phyloP scores from a whole-genome alignment of 2,888 invertebrate species.

The Eilema griseolum region DNA sequence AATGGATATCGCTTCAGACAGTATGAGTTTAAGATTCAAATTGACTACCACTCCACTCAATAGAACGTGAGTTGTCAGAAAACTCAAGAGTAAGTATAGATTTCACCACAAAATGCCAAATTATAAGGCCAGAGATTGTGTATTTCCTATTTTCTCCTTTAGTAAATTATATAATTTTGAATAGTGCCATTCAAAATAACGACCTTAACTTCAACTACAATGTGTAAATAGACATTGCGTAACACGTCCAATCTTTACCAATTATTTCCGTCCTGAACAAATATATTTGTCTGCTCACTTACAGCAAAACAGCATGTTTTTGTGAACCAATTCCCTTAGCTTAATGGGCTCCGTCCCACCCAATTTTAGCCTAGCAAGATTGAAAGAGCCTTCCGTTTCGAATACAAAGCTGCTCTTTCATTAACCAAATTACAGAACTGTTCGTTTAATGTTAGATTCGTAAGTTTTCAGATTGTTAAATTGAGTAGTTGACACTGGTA shows the following conservation, averaged over 20 bases:
- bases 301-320: constrained; percentile 45
- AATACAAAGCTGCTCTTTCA: constrained; percentile 45
- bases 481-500: background rate
- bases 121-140: background rate
- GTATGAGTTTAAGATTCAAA: background rate
- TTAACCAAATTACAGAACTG: constrained; percentile 29
- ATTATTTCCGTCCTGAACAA: constrained; percentile 34
- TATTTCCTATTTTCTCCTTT: too few species aligned
- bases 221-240: background rate
- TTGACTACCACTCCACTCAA: background rate
- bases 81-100: background rate
- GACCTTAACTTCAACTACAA: background rate
- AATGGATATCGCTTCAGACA: background rate
- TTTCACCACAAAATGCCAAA: background rate
- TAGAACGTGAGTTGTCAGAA: background rate
- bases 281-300: constrained; percentile 39
- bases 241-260: constrained; percentile 1
- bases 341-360: constrained; percentile 35
- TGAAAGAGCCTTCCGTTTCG: constrained; percentile 47
- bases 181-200: background rate
- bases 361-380: constrained; percentile 47
- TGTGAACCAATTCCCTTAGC: constrained; percentile 50
- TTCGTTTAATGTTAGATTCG: constrained; percentile 26
- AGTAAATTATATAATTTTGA: too few species aligned
- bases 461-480: constrained; percentile 26